Percentiles rank a stretch among this genome's conserved stretches.
Conservation (phyloP, 1,140 invertebrate genomes). For the Diuraphis noxia region DNA sequence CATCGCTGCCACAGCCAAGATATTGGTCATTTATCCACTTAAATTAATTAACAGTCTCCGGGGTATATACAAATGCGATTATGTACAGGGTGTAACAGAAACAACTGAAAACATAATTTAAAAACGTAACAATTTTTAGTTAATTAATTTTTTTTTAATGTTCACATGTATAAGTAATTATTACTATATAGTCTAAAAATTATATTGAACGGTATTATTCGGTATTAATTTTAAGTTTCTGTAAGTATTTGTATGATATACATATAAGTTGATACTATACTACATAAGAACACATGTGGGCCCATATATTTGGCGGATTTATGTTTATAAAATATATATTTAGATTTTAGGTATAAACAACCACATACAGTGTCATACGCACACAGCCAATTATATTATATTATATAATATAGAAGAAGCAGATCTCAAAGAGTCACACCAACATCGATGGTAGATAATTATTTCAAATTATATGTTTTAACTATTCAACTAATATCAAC, state of each 20-base stretch:
- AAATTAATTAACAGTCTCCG: slow-evolving; percentile 48
- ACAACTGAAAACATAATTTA: not conserved
- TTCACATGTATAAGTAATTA: not conserved
- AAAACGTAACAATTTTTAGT: not conserved
- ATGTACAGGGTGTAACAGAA: not conserved
- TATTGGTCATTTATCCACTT: slow-evolving; percentile 44
- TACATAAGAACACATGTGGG: no score
- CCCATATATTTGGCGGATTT: not conserved
- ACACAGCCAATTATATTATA: no score
- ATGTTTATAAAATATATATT: no score
- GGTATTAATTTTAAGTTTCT: not conserved
- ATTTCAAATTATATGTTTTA: no score
- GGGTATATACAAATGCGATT: not conserved
- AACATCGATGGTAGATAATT: no score
- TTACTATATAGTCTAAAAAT: no score
- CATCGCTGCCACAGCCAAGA: not conserved
- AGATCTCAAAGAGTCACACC: no score
- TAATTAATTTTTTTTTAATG: not conserved
- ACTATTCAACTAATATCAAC: no score
- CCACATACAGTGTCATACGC: no score
- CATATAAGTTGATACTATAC: no score
- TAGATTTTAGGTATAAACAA: no score
- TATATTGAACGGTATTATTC: not conserved
- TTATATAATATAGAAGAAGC: no score
- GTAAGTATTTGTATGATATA: not conserved